Evolutionary conservation across 2,113 vertebrate genomes (phyloP).

Genomic region (Engystomops pustulosus): DNA sequence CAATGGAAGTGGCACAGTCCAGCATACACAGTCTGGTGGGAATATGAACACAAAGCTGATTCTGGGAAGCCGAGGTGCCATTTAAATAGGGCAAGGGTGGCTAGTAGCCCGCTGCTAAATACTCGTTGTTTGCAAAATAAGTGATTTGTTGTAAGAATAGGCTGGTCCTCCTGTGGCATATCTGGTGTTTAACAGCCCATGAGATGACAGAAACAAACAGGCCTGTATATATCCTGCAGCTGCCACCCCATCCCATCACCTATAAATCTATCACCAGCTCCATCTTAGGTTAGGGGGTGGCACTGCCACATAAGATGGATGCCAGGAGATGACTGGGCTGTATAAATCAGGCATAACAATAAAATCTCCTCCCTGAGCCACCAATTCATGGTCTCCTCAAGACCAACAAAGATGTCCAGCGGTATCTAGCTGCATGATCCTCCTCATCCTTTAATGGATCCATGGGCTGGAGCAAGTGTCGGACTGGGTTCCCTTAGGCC

Average conservation of each 20-base stretch:
- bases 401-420: no score
- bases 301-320: neutral
- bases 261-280: conserved; percentile 22
- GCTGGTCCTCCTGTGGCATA: conserved; percentile 42
- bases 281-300: neutral
- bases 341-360: no score
- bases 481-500: no score
- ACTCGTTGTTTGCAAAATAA: conserved; percentile 59
- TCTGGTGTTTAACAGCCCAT: conserved; percentile 52
- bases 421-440: no score
- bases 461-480: no score
- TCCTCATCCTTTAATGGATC: no score
- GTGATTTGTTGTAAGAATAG: conserved; percentile 57
- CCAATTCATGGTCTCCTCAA: no score
- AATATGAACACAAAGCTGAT: conserved; percentile 47
- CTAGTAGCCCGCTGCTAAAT: conserved; percentile 56
- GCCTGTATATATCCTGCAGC: conserved; percentile 19
- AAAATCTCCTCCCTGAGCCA: no score
- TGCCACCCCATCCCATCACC: conserved; percentile 21
- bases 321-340: no score
- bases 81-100: conserved; percentile 59
- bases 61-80: conserved; percentile 46
- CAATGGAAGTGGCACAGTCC: conserved; percentile 55
- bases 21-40: conserved; percentile 52
- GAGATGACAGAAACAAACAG: conserved; percentile 51